Percentiles rank a stretch among this genome's conserved stretches.
Conservation (phyloP, 2,113 vertebrate species). For the Telmatochromis brichardi region DNA sequence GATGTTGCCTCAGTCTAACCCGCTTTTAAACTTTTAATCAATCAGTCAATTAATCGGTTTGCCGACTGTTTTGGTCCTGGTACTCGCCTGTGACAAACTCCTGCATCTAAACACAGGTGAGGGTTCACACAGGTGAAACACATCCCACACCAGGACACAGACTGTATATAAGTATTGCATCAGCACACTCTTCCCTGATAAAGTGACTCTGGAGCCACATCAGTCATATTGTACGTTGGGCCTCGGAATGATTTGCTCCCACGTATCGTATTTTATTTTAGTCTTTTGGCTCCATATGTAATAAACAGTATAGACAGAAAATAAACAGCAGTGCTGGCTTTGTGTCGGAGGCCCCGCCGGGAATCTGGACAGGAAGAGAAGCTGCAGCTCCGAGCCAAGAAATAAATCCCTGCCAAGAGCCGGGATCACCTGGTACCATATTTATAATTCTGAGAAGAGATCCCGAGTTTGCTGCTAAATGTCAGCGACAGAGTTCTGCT, state of each 20-base stretch:
- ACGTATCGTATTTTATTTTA: neutral
- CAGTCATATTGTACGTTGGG: neutral
- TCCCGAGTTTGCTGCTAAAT: conserved; percentile 6
- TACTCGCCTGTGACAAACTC: neutral
- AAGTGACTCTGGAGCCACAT: neutral
- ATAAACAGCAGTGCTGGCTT: conserved; percentile 32
- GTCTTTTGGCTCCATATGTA: conserved; percentile 8
- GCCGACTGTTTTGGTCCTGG: neutral
- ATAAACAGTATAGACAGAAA: conserved; percentile 20
- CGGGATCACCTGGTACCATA: conserved; percentile 14
- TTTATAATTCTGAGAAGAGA: conserved; percentile 17
- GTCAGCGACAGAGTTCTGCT: neutral
- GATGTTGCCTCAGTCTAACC: neutral
- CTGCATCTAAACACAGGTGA: neutral
- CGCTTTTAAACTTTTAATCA: neutral
- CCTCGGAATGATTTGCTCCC: neutral
- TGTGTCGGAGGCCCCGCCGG: neutral
- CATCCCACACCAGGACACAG: neutral
- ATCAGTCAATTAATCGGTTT: neutral
- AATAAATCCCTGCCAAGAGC: conserved; percentile 22
- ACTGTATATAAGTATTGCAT: neutral
- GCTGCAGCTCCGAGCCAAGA: conserved; percentile 21
- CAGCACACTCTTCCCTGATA: neutral
- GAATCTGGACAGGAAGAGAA: conserved; percentile 6
- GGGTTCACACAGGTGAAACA: neutral